Evolutionary conservation across 2,888 invertebrate genomes (phyloP).

Genomic region (Pyrochroa serraticornis): DNA sequence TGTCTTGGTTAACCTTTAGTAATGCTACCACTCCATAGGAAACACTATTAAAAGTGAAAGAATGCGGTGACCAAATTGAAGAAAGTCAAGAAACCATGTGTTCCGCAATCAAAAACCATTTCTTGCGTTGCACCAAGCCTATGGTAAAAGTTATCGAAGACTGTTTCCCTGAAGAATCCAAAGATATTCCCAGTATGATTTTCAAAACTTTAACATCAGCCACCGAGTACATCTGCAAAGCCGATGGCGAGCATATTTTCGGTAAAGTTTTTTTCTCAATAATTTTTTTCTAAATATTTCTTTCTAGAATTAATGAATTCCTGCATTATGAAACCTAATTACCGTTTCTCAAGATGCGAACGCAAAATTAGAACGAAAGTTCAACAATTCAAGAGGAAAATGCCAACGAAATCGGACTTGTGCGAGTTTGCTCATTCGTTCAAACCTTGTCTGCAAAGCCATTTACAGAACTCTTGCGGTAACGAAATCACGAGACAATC

Average conservation of each 20-base stretch:
- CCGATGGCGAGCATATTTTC: conserved; percentile 45
- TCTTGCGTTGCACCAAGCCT: conserved; percentile 35
- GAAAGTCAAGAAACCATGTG: conserved; percentile 38
- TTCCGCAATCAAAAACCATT: conserved; percentile 34
- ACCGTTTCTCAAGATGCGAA: conserved; percentile 13
- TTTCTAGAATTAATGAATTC: conserved; percentile 38
- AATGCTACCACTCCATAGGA: conserved; percentile 14
- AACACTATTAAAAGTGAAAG: conserved; percentile 28
- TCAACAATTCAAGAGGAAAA: conserved; percentile 15
- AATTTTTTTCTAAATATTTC: conserved; percentile 1
- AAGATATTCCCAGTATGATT: conserved; percentile 33
- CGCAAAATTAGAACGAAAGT: conserved; percentile 21
- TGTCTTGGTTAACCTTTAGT: neutral
- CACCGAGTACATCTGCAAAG: conserved; percentile 35
- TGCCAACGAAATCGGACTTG: conserved; percentile 19
- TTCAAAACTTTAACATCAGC: conserved; percentile 25
- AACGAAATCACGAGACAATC: conserved; percentile 26
- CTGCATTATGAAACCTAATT: conserved; percentile 32
- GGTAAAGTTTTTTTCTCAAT: conserved; percentile 33
- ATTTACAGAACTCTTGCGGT: conserved; percentile 26
- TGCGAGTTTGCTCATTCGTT: conserved; percentile 24
- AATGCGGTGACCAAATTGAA: conserved; percentile 32
- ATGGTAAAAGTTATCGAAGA: conserved; percentile 34
- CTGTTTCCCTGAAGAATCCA: conserved; percentile 39
- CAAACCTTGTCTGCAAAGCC: conserved; percentile 26